phyloP scores from a whole-genome alignment of 2,888 invertebrate genomes.

The Euproctis similis region DNA sequence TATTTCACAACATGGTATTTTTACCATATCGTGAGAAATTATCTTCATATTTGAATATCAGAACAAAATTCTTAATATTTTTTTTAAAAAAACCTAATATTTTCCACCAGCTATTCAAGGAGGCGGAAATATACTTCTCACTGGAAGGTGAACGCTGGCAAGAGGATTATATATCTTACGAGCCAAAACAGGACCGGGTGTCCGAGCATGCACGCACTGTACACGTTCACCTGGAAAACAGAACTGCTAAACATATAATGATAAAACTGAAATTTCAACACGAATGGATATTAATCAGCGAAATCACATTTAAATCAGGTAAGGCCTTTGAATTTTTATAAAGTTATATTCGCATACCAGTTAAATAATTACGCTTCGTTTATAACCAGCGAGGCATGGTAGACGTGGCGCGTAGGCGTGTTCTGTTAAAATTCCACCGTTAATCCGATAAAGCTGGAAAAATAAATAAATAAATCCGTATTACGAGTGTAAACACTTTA shows the following conservation, averaged over 20 bases:
- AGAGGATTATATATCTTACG: conserved; percentile 78
- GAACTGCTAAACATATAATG: conserved; percentile 85
- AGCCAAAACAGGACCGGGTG: conserved; percentile 73
- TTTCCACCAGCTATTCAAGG: conserved; percentile 80
- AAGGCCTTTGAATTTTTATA: conserved; percentile 31
- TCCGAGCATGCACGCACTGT: conserved; percentile 79
- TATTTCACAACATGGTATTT: no score
- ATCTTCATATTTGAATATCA: no score
- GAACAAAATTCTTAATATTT: no score
- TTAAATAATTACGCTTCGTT: conserved; percentile 3
- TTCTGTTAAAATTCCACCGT: conserved; percentile 9
- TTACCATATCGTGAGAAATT: no score
- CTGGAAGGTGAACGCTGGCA: conserved; percentile 86
- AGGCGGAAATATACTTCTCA: conserved; percentile 85
- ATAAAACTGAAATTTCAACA: conserved; percentile 84
- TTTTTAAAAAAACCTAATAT: no score
- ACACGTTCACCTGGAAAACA: conserved; percentile 83
- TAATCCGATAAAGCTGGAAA: conserved; percentile 20
- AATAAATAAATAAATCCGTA: conserved; percentile 34
- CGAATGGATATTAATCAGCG: conserved; percentile 92
- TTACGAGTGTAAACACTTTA: conserved; percentile 37
- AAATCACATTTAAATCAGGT: conserved; percentile 89
- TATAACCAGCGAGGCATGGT: conserved; percentile 3
- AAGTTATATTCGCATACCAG: conserved; percentile 1
- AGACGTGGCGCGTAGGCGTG: conserved; percentile 3